These are phyloP conservation scores for Tenthredo scrophulariae DNA, from an alignment of 2,888 invertebrate species.

Conservation along the genomic window DNA sequence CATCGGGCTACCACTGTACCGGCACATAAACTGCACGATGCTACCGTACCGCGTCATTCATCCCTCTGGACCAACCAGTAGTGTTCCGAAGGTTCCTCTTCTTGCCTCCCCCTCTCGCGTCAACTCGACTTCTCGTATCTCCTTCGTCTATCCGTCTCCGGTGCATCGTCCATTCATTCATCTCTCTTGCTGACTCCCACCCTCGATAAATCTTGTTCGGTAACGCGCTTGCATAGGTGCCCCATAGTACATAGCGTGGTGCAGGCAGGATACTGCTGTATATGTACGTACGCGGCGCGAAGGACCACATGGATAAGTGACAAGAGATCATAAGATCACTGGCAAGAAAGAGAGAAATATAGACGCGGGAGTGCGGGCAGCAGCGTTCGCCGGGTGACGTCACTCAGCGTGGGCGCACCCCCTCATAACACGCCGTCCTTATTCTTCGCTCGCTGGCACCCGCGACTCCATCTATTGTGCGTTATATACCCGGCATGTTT, in stretches of 20 bases:
- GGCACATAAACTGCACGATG: conserved; percentile 12
- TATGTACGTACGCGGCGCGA: conserved; percentile 31
- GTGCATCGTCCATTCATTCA: conserved; percentile 61
- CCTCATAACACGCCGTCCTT: conserved; percentile 66
- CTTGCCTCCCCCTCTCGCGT: conserved; percentile 47
- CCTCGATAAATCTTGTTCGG: conserved; percentile 10
- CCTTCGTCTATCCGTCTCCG: conserved; percentile 54
- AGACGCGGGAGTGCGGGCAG: conserved; percentile 32
- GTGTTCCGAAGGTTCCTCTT: conserved; percentile 52
- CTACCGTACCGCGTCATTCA: conserved; percentile 13
- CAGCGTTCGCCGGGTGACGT: conserved; percentile 75
- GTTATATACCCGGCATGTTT: conserved; percentile 24
- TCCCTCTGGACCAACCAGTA: background rate
- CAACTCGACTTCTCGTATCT: conserved; percentile 47
- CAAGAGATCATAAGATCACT: background rate
- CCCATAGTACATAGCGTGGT: background rate
- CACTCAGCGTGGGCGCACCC: conserved; percentile 76
- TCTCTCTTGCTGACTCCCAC: conserved; percentile 64
- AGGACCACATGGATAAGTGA: conserved; percentile 28
- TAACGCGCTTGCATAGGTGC: conserved; percentile 23
- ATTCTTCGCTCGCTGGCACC: conserved; percentile 54
- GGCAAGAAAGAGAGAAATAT: conserved; percentile 9
- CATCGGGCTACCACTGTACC: conserved; percentile 37
- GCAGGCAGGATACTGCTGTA: conserved; percentile 16
- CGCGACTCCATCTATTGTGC: conserved; percentile 53